Evolutionary conservation across 2,797 vertebrate species (phyloP).

Genomic region (Poecilia gillii): DNA sequence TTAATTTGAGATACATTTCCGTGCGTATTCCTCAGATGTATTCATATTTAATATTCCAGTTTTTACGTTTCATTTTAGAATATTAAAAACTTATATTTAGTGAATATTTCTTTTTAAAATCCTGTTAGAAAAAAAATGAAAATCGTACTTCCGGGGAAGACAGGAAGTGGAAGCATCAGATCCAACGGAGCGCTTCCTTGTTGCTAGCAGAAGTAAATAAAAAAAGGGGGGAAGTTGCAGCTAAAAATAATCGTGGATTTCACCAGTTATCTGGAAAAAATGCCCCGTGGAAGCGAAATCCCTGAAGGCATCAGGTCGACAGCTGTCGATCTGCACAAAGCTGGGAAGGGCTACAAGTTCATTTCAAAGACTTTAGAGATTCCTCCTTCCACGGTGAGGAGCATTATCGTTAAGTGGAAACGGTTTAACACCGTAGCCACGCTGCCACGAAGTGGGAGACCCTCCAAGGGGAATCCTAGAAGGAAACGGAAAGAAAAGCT

Average conservation of each 20-base stretch:
- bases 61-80: background rate
- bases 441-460: constrained; percentile 33
- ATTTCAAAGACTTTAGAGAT: constrained; percentile 22
- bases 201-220: background rate
- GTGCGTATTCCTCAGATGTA: too few relatives aligned
- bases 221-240: background rate
- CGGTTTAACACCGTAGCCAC: constrained; percentile 20
- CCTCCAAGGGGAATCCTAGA: background rate
- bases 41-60: background rate
- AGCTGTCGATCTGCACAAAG: constrained; percentile 16
- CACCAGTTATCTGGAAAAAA: background rate
- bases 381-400: constrained; percentile 14
- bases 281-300: constrained; percentile 29
- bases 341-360: constrained; percentile 14
- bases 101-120: background rate
- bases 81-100: background rate
- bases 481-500: background rate
- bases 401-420: constrained; percentile 27
- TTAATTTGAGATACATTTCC: background rate
- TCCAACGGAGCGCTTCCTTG: background rate
- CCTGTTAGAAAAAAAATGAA: background rate
- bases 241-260: background rate
- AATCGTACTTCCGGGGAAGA: constrained; percentile 4
- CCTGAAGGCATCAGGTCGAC: background rate
- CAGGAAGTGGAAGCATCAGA: constrained; percentile 12